Base-by-base conservation (phyloP, 2,113 vertebrate species). In the Neofelis nebulosa region DNA sequence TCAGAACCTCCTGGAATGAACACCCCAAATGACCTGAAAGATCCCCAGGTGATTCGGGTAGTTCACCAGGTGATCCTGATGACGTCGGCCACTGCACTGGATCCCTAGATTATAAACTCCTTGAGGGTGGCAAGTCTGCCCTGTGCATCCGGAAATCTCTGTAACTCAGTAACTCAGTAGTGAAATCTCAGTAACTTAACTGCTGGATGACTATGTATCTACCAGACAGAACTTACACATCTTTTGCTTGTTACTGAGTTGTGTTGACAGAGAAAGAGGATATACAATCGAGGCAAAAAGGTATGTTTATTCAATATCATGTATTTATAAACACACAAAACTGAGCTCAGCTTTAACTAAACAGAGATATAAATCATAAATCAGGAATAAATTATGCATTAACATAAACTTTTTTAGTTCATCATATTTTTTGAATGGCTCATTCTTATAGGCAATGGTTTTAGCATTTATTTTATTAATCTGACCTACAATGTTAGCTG, bases 261-360 rank as follows among this genome's bases (percentile, higher is more conserved):
- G 63, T 41, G 45, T 4, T 61, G 7, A 86, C 85, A 89, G 41
- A 80, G 33, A 73, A 69, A 65, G 27, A 45, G 8, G 78, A 15
- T 85, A 45, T 23, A 11, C 14, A 45, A 66, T 85, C 57, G 79
- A 87, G 25, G 16, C 68, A 65, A 91, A 79, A 91, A 29, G 15
- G 14, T 29, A 55, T 29, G 27, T 82, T 66, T 92, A 91, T 48
- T 85, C 85, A 89, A 90, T 68, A 4, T 71, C 50, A 50, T 38
- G 11, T 38, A 92, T 94, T 83, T 50, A 95, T 52, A 96, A 97
- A 91, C 10, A 81, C 18, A 71, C 12, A 84, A 96, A 93, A 83
- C 36, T 90, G 55, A 86, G 52, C 50, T 95, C 48, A 48, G 4
- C 88, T 61, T 92, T 92, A 90, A 84, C 36, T 69, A 68, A 80